Percentiles rank a stretch among this genome's conserved stretches.
phyloP scores from a whole-genome alignment of 1,140 invertebrate species.

The Leptinotarsa defecta region DNA sequence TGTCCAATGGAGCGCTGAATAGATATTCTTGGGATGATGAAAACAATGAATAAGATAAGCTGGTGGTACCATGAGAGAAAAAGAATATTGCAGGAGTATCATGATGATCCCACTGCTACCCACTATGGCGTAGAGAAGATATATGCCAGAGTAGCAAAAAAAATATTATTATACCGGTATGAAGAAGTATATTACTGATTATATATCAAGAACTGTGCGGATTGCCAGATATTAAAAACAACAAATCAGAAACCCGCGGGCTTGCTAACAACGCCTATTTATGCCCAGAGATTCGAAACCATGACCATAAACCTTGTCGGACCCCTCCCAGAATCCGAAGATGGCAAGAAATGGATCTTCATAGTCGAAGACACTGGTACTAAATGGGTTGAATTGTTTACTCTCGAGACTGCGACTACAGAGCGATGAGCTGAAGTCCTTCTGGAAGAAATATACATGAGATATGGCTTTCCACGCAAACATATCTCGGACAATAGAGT shows the following conservation, averaged over 20 bases:
- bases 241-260: too few relatives aligned
- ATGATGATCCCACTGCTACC: neutral
- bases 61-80: slow-evolving; percentile 37
- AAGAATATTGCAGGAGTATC: neutral
- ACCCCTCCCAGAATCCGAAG: slow-evolving; percentile 30
- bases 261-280: too few relatives aligned
- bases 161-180: slow-evolving; percentile 20
- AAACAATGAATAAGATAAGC: slow-evolving; percentile 38
- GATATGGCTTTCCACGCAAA: slow-evolving; percentile 27
- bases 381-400: slow-evolving; percentile 26
- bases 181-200: neutral
- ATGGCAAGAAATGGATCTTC: slow-evolving; percentile 18
- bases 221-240: neutral
- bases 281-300: too few relatives aligned
- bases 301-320: slow-evolving; percentile 42
- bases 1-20: slow-evolving; percentile 42
- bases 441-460: slow-evolving; percentile 38
- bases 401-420: slow-evolving; percentile 34
- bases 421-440: slow-evolving; percentile 33
- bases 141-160: neutral
- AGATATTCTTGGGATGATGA: slow-evolving; percentile 30
- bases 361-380: slow-evolving; percentile 33
- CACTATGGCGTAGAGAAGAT: neutral
- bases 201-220: neutral
- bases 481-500: slow-evolving; percentile 27